Conservation (phyloP, 2,113 vertebrate species). For the Paedocypris sp. region DNA sequence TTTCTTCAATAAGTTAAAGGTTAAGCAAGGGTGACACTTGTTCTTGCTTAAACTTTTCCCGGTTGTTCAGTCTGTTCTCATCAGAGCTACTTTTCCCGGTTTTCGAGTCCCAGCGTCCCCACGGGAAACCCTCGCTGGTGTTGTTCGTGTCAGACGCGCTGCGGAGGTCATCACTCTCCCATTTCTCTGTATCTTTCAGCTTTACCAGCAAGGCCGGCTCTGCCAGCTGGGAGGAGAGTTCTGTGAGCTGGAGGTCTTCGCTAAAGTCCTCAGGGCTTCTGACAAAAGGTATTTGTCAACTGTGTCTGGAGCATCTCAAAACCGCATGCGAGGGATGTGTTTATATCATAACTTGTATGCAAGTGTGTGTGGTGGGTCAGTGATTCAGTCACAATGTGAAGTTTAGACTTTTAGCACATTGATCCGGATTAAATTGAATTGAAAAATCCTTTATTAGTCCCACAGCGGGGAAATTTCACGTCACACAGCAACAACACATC, state of each 20-base stretch:
- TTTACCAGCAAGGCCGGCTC: constrained; percentile 96
- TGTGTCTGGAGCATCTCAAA: not conserved
- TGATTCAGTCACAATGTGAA: too few species aligned
- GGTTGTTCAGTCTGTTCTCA: constrained; percentile 13
- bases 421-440: too few species aligned
- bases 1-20: not conserved
- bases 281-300: constrained; percentile 82
- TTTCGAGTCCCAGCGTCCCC: constrained; percentile 13
- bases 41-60: constrained; percentile 13
- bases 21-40: not conserved
- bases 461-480: too few species aligned
- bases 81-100: not conserved
- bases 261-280: constrained; percentile 92
- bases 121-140: constrained; percentile 4
- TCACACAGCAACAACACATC: too few species aligned
- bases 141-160: constrained; percentile 9
- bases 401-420: too few species aligned
- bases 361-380: too few species aligned
- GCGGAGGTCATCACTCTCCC: constrained; percentile 1
- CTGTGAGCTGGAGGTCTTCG: constrained; percentile 98
- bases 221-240: constrained; percentile 98
- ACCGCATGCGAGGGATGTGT: not conserved
- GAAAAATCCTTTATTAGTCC: too few species aligned
- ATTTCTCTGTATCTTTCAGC: constrained; percentile 58
- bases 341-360: not conserved